Base-by-base conservation (phyloP, 2,797 vertebrate species). In the Sebastes itinus region DNA sequence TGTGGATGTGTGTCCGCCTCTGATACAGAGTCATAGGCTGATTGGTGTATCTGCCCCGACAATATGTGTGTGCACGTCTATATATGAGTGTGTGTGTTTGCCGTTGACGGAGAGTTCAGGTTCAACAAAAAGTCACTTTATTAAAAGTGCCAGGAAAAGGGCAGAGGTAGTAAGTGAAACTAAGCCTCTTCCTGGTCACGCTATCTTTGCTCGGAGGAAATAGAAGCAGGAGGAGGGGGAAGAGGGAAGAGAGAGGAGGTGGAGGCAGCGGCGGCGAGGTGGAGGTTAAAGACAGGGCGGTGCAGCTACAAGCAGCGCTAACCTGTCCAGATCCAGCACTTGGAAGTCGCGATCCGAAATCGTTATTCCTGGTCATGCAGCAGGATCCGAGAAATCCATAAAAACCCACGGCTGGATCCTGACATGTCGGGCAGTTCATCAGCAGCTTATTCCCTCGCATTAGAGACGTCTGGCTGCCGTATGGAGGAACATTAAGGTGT, bases 11-110 rank as follows among this genome's bases (percentile, higher is more conserved):
- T 90, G 91, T 89, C 80, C 66, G 81, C 85, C 83, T 89, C 79
- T 86, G 92, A 92, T 92, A 91, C 83, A 83, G 88, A 90, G 87
- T 90, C 75, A 80, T 49, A 73, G 89, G 85, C 84, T 89, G 89
- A 90, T 91, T 92, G 87, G 85, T 86, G 84, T 73, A 75, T 92
- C 84, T 89, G 70, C 81, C 55, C 71, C 2, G 14, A 55, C 54
- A 81, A 77, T 56, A 2, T 63, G 61, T 66, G 63, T 68, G 30
- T 54, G 59, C 23, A 8, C 12, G 13, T 72, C 22, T 30, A 27
- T 30, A 27, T 18, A 35, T 18, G 2, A 33, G 38, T 61, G 52
- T 75, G 86, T 77, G 87, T 69, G 1, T 67, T 12, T 55, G 72
- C 61, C 79, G 70, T 56, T 18, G 71, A 84, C 66, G 72, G 78